phyloP scores from a whole-genome alignment of 1,140 invertebrate genomes.

The Leptinotarsa texana region DNA sequence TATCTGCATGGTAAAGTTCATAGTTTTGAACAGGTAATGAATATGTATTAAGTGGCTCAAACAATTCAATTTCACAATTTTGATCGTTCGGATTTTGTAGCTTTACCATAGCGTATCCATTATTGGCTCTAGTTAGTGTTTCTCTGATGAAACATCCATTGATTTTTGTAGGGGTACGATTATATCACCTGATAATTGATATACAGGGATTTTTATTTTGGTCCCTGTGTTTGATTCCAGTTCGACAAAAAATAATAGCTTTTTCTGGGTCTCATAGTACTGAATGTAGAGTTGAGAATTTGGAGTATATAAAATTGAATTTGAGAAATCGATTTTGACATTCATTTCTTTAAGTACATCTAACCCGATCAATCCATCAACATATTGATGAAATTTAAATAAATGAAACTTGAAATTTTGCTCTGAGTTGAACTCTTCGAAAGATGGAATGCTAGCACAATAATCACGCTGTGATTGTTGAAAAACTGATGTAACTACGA shows the following conservation, averaged over 20 bases:
- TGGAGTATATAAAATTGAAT: not conserved
- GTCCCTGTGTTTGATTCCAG: not conserved
- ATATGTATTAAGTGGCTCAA: not conserved
- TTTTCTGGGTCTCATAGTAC: not conserved
- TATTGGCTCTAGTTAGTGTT: not conserved
- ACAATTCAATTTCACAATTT: not conserved
- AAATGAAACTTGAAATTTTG: not conserved
- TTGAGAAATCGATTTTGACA: constrained; percentile 7
- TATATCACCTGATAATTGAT: constrained; percentile 10
- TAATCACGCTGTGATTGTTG: not conserved
- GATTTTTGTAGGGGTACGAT: constrained; percentile 8
- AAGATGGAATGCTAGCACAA: not conserved
- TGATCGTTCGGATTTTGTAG: not conserved
- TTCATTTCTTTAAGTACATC: not conserved
- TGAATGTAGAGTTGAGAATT: not conserved
- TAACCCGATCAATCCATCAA: not conserved
- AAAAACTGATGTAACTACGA: not conserved
- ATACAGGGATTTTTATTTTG: not conserved
- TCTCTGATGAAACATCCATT: constrained; percentile 4
- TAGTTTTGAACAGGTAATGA: not conserved
- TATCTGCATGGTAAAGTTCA: not conserved
- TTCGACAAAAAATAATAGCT: not conserved
- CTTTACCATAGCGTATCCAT: not conserved
- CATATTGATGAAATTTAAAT: constrained; percentile 12
- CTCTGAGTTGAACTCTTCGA: not conserved